These are phyloP conservation scores for Cygnus olor DNA, from an alignment of 2,797 vertebrate genomes.

Conservation along the genomic window DNA sequence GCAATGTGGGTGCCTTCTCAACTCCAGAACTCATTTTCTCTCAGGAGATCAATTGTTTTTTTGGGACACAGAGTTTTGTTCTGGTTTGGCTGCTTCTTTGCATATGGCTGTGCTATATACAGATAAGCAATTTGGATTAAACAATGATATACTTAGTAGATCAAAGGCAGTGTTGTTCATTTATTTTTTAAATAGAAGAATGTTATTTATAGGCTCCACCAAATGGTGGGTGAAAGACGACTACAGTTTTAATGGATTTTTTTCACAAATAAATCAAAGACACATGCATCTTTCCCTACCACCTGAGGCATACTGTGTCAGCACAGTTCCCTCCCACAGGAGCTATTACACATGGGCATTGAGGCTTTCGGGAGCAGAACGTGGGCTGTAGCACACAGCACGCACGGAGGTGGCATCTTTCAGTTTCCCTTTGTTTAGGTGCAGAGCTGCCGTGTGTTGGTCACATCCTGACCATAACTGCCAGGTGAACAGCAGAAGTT, in stretches of 20 bases:
- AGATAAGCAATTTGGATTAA: background rate
- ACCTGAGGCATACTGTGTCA: background rate
- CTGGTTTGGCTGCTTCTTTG: background rate
- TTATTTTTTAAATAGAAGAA: background rate
- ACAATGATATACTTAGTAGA: background rate
- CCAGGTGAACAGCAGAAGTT: background rate
- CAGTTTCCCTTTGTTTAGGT: no score
- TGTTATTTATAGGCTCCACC: background rate
- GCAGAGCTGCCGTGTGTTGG: background rate
- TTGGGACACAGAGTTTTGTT: background rate
- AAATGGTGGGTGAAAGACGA: background rate
- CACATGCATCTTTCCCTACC: background rate
- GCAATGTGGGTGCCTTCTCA: background rate
- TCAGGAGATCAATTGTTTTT: background rate
- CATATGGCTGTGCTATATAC: no score
- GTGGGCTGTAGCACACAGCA: background rate
- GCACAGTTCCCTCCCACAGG: background rate
- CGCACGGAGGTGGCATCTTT: background rate
- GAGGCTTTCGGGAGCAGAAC: background rate
- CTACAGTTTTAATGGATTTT: background rate
- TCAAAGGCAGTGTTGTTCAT: background rate
- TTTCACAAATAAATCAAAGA: background rate
- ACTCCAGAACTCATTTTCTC: background rate
- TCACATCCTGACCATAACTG: background rate
- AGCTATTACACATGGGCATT: no score